Evolutionary conservation across 2,113 vertebrate genomes (phyloP).

Genomic region (Chlamydotis undulata): DNA sequence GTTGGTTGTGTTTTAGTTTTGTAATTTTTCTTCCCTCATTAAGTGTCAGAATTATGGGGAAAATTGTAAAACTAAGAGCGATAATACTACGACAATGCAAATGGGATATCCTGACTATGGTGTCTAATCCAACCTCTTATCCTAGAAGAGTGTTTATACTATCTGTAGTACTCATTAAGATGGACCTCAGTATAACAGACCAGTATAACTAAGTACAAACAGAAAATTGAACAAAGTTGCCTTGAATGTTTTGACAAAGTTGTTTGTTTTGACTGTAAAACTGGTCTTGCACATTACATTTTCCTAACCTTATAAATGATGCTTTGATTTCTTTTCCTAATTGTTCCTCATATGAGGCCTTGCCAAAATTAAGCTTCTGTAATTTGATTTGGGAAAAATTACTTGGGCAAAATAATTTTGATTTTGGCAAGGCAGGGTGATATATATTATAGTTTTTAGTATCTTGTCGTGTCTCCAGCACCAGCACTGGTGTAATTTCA

Average conservation of each 20-base stretch:
- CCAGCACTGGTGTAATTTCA: fast-evolving
- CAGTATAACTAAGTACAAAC: background rate
- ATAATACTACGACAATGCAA: background rate
- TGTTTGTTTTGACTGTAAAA: background rate
- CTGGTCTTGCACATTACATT: background rate
- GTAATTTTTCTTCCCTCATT: background rate
- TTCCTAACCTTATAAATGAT: background rate
- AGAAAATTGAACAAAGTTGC: background rate
- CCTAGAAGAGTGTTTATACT: background rate
- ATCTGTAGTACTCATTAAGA: background rate
- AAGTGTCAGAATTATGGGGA: background rate
- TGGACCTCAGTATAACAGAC: background rate
- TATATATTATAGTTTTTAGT: background rate
- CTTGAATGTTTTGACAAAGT: background rate
- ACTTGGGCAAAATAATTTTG: background rate
- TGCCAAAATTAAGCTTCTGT: background rate
- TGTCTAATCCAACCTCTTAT: background rate
- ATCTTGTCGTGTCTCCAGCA: background rate
- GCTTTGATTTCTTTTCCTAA: slow-evolving; percentile 7
- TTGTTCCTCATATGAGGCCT: background rate
- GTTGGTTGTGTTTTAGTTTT: background rate
- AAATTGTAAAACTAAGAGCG: background rate
- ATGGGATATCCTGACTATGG: background rate
- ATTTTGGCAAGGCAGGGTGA: background rate
- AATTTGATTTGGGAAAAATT: background rate